Evolutionary conservation across 2,888 invertebrate genomes (phyloP).

Genomic region (Zaprionus lineosus): DNA sequence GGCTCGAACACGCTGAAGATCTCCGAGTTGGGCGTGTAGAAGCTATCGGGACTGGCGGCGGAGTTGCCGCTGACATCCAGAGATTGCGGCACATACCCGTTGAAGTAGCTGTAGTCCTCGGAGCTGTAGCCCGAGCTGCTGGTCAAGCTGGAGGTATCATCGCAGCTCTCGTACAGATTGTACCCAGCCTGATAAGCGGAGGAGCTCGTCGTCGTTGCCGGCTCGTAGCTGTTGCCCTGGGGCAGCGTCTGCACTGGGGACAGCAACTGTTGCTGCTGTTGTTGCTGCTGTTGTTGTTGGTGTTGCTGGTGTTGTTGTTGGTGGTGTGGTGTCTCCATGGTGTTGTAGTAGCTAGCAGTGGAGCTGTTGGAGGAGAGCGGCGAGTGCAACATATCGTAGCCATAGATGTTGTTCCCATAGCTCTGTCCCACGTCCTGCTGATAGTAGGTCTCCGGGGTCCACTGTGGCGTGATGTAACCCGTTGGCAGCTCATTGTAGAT

Average conservation of each 20-base stretch:
- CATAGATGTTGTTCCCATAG: conserved; percentile 26
- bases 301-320: conserved; percentile 20
- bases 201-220: conserved; percentile 5
- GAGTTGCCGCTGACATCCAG: conserved; percentile 49
- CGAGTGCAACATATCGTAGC: conserved; percentile 63
- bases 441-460: conserved; percentile 44
- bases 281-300: conserved; percentile 22
- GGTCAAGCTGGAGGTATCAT: conserved; percentile 82
- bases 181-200: conserved; percentile 34
- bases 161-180: conserved; percentile 80
- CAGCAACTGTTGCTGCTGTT: conserved; percentile 16
- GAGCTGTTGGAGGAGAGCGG: conserved; percentile 64
- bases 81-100: conserved; percentile 48
- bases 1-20: conserved; percentile 76
- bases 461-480: conserved; percentile 45
- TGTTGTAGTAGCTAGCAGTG: conserved; percentile 51
- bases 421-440: conserved; percentile 13
- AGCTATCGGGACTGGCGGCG: conserved; percentile 36
- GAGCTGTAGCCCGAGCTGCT: conserved; percentile 80
- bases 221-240: conserved; percentile 23
- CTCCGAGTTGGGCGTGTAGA: conserved; percentile 67
- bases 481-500: conserved; percentile 13
- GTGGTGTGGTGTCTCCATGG: conserved; percentile 34
- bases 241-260: not conserved
- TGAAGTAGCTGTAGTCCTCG: conserved; percentile 78